phyloP scores from a whole-genome alignment of 2,113 vertebrate species.

The Candoia aspera region DNA sequence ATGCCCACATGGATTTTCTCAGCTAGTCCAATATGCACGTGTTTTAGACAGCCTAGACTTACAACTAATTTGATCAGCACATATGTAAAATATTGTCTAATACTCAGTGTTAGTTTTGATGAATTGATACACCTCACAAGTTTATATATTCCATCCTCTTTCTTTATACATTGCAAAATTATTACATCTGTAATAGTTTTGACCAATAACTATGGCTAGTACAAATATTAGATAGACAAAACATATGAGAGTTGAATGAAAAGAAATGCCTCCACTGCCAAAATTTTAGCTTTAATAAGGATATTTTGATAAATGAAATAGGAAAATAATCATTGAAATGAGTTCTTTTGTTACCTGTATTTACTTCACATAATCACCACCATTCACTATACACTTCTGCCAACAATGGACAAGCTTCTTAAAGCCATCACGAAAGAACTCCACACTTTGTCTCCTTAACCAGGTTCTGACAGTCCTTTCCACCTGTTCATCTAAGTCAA shows the following conservation, averaged over 20 bases:
- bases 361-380: background rate
- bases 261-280: background rate
- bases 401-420: background rate
- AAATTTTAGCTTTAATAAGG: background rate
- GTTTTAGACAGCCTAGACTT: background rate
- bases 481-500: background rate
- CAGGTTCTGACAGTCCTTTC: background rate
- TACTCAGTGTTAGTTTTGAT: background rate
- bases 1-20: background rate
- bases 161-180: background rate
- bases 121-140: background rate
- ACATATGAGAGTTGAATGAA: background rate
- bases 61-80: background rate
- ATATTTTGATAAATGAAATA: background rate
- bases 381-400: background rate
- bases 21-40: background rate
- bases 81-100: background rate
- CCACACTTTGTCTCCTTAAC: background rate
- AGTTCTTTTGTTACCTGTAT: background rate
- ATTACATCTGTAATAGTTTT: background rate
- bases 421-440: background rate
- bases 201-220: background rate
- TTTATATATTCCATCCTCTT: background rate
- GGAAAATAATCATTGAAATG: background rate
- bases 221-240: background rate